Evolutionary conservation across 2,113 vertebrate genomes (phyloP), one percentile per base, ranked within the genome.

Genomic region (Cardinalis cardinalis): DNA sequence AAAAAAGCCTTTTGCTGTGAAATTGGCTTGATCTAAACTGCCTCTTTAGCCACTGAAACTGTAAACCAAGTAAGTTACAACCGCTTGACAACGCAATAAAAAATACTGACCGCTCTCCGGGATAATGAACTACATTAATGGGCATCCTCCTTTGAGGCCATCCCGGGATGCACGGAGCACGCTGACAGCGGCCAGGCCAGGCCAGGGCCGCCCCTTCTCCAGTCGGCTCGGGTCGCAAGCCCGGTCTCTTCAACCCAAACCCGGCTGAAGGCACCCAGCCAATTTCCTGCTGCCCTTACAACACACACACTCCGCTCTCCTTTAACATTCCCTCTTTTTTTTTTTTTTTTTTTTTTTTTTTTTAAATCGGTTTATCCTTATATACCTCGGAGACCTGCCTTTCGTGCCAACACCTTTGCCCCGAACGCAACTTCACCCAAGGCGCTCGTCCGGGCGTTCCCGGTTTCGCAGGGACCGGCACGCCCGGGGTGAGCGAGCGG

Each of bases 41-140:
- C 66, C 72, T 82, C 90, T 92, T 96, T 38, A 88, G 92, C 81
- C 76, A 53, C 89, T 36, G 92, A 93, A 94, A 97, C 95, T 94
- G 90, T 96, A 90, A 96, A 96, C 92, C 92, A 95, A 95, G 84
- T 94, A 93, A 94, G 58, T 96, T 83, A 95, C 89, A 84, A 76
- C 74, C 40, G n/a, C 66, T 29, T 93, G 93, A 95, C 95, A 95
- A 88, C 7, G 80, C 90, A 56, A 64, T 82, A 68, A 91, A 93
- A 95, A 84, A 69, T 4, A 29, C 53, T 76, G 87, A 90, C 40
- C 56, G 51, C 75, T 32, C 46, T 49, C 48, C 21, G 25, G 5
- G 43, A 88, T 59, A 75, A 71, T 4, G 75, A 90, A 23, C 53
- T 25, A 7, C 8, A 71, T 29, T 86, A 60, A 77, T 3, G 21